Evolutionary conservation across 2,113 vertebrate genomes (phyloP).

Genomic region (Hymenochirus boettgeri): DNA sequence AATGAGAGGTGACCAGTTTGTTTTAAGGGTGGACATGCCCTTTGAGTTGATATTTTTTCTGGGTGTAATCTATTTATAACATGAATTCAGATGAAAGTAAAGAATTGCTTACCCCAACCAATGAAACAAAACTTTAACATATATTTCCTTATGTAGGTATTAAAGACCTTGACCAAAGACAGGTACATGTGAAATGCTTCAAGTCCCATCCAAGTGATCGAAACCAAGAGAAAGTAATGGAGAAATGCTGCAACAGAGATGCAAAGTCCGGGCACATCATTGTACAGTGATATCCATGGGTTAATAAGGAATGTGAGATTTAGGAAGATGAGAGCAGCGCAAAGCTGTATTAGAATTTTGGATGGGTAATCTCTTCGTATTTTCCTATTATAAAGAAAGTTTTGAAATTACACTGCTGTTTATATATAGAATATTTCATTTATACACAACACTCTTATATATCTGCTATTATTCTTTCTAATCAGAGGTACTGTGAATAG

Average conservation of each 20-base stretch:
- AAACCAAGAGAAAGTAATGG: slow-evolving; percentile 92
- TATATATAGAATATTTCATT: too few species aligned
- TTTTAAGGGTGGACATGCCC: too few species aligned
- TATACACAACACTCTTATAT: too few species aligned
- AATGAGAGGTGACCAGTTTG: too few species aligned
- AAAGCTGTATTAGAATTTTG: slow-evolving; percentile 93
- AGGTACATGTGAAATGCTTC: slow-evolving; percentile 97
- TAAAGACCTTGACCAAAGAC: slow-evolving; percentile 89
- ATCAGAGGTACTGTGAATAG: too few species aligned
- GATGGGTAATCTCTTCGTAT: slow-evolving; percentile 87
- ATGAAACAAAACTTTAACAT: slow-evolving; percentile 86
- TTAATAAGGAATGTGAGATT: slow-evolving; percentile 85
- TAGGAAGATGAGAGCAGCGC: slow-evolving; percentile 78
- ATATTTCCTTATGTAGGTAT: slow-evolving; percentile 82
- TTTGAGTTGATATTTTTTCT: too few species aligned
- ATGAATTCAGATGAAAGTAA: too few species aligned
- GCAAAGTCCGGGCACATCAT: slow-evolving; percentile 64
- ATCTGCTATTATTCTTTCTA: too few species aligned
- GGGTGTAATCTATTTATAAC: too few species aligned
- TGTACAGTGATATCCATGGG: slow-evolving; percentile 81
- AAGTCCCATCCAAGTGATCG: slow-evolving; percentile 95
- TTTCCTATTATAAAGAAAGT: slow-evolving; percentile 78
- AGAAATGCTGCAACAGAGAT: slow-evolving; percentile 85
- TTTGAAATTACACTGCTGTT: too few species aligned
- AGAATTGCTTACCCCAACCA: slow-evolving; percentile 91